Conservation (phyloP, 2,888 invertebrate species). For the Ethmia dodecea region DNA sequence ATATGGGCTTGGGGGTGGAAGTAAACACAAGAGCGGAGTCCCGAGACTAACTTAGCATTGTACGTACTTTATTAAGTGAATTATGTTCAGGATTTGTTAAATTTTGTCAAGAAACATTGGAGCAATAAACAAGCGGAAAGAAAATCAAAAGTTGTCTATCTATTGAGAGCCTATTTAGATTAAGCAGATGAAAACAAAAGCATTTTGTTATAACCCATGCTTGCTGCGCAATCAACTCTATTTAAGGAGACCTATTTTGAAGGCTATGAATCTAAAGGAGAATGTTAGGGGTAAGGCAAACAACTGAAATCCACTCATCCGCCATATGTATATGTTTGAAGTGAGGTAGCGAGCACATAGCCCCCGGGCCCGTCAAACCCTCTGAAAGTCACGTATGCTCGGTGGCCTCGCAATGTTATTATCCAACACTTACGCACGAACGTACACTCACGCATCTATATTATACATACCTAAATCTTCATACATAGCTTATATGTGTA, state of each 20-base stretch:
- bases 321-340: constrained; percentile 24
- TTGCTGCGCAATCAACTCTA: constrained; percentile 30
- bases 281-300: constrained; percentile 55
- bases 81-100: no score
- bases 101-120: no score
- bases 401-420: constrained; percentile 70
- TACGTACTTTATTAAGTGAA: no score
- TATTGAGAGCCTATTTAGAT: no score
- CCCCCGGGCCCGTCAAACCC: constrained; percentile 67
- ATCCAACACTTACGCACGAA: constrained; percentile 71
- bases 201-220: background rate
- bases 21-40: no score
- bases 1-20: constrained; percentile 12
- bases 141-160: no score
- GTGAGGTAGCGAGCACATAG: constrained; percentile 43
- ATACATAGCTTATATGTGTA: constrained; percentile 27
- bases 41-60: no score
- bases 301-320: constrained; percentile 47
- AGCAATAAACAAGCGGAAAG: no score
- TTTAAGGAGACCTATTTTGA: constrained; percentile 71
- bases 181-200: no score
- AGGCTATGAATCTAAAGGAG: constrained; percentile 58
- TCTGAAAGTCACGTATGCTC: constrained; percentile 71
- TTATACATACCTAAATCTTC: constrained; percentile 10
- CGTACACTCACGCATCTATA: constrained; percentile 31